Evolutionary conservation across 2,888 invertebrate species (phyloP).

Genomic region (Dolichopus griseipennis): DNA sequence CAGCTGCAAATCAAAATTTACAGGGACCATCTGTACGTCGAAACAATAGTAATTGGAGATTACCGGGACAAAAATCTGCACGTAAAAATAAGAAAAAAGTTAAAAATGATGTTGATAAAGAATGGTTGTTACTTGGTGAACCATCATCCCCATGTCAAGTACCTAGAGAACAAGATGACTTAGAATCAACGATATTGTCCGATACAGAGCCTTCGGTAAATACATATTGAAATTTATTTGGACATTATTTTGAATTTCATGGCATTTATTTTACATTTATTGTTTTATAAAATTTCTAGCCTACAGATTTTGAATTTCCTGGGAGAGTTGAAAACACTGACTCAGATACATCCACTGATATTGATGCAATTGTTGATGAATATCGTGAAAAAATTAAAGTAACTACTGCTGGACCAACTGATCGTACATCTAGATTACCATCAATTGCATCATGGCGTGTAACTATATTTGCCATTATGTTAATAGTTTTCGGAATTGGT

Average conservation of each 20-base stretch:
- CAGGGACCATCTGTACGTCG: slow-evolving; percentile 22
- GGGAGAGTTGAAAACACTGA: slow-evolving; percentile 48
- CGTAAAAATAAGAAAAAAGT: slow-evolving; percentile 30
- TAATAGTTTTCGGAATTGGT: slow-evolving; percentile 34
- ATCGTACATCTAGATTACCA: slow-evolving; percentile 39
- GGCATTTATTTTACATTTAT: too few species aligned
- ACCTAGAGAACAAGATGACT: slow-evolving; percentile 32
- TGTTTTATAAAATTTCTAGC: neutral
- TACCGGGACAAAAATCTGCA: slow-evolving; percentile 31
- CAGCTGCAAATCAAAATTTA: slow-evolving; percentile 29
- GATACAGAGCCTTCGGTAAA: slow-evolving; percentile 24
- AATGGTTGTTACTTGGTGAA: slow-evolving; percentile 42
- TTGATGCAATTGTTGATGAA: slow-evolving; percentile 68
- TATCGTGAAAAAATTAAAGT: slow-evolving; percentile 64
- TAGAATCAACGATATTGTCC: slow-evolving; percentile 40
- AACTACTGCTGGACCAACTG: slow-evolving; percentile 43
- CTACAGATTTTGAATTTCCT: slow-evolving; percentile 9
- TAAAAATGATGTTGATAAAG: slow-evolving; percentile 40
- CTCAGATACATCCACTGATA: slow-evolving; percentile 64
- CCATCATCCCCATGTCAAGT: slow-evolving; percentile 41
- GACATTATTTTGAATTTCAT: neutral
- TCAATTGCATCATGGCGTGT: slow-evolving; percentile 40
- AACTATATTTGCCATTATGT: slow-evolving; percentile 35
- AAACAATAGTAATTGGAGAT: slow-evolving; percentile 34
- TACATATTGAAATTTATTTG: neutral